Base-by-base conservation (phyloP, 2,888 invertebrate genomes). In the Callinectes sapidus region DNA sequence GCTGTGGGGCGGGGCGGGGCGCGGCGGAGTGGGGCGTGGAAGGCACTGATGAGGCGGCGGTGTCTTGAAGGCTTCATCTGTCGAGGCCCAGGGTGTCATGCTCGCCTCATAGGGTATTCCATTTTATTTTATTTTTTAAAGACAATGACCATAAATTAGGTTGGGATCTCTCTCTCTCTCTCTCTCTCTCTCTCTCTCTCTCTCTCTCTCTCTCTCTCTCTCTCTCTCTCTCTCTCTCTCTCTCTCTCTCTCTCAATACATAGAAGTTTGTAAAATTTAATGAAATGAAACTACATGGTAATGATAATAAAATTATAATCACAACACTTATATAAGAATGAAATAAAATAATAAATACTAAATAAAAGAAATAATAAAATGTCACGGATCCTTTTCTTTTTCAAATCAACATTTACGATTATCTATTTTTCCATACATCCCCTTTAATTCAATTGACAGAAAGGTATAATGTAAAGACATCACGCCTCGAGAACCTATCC, bases 171-270 rank as follows among this genome's bases (percentile, higher is more conserved):
- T 71, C 71, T 71, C 71, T 71, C 71, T 71, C 71, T 71, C 71
- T 71, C 71, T 71, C 71, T 71, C 71, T 71, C 71, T 71, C 71
- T 71, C 71, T 71, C 71, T 71, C 71, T 71, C 71, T 71, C 71
- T 28, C 71, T 71, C 71, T 71, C 71, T 28, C 71, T 71, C 71
- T 71, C 71, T 71, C 71, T 71, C 71, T 71, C 71, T 71, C 71
- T 71, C 71, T 71, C 71, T 71, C 71, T 71, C 71, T 71, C 71
- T 71, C 71, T 71, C 61, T 61, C 61, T 61, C 16, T 61, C 61
- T 61, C 61, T 61, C 61, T 61, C 61, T 61, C 61, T 61, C 48
- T 48, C 48, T 48, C 48, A 10, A 48, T 48, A 10, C 48, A 0
- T 8, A 48, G 0, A 48, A 2, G 48, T 48, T 8, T 10, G 8